phyloP scores from a whole-genome alignment of 37 sponge, comb jelly and placozoan genomes.

The Petrosia ficiformis region DNA sequence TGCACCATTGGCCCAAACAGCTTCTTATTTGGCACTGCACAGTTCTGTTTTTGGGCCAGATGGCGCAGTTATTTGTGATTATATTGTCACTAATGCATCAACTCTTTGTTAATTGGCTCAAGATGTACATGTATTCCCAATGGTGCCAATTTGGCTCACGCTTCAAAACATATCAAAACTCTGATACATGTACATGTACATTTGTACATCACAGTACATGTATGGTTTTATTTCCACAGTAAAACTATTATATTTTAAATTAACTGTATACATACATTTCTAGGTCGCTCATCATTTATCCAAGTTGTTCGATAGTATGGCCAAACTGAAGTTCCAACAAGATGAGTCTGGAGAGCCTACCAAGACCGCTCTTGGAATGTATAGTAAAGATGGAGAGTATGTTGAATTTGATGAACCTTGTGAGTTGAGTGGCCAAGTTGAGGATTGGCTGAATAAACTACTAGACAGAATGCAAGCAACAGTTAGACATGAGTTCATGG shows the following conservation, averaged over 20 bases:
- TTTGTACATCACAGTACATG: neutral
- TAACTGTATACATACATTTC: neutral
- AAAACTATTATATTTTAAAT: neutral
- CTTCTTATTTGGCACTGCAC: too few species aligned
- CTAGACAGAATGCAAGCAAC: slow-evolving; percentile 81
- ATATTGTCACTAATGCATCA: too few species aligned
- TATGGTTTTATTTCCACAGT: neutral
- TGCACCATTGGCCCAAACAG: too few species aligned
- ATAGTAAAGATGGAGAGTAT: slow-evolving; percentile 92
- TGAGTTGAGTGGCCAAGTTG: slow-evolving; percentile 84
- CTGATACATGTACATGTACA: too few species aligned
- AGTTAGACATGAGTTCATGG: slow-evolving; percentile 75
- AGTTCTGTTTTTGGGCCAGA: too few species aligned
- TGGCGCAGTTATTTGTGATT: too few species aligned
- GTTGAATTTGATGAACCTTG: slow-evolving; percentile 80
- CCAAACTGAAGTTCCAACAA: slow-evolving; percentile 83
- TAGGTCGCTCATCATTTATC: slow-evolving; percentile 92
- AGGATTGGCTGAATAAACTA: slow-evolving; percentile 85
- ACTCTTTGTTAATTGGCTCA: too few species aligned
- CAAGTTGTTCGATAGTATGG: slow-evolving; percentile 98
- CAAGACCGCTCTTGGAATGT: slow-evolving; percentile 93
- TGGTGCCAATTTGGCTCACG: too few species aligned
- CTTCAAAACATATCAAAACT: too few species aligned
- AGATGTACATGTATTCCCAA: too few species aligned
- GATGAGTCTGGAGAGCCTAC: slow-evolving; percentile 68